Evolutionary conservation across 2,113 vertebrate species (phyloP).

Genomic region (Bufo gargarizans): DNA sequence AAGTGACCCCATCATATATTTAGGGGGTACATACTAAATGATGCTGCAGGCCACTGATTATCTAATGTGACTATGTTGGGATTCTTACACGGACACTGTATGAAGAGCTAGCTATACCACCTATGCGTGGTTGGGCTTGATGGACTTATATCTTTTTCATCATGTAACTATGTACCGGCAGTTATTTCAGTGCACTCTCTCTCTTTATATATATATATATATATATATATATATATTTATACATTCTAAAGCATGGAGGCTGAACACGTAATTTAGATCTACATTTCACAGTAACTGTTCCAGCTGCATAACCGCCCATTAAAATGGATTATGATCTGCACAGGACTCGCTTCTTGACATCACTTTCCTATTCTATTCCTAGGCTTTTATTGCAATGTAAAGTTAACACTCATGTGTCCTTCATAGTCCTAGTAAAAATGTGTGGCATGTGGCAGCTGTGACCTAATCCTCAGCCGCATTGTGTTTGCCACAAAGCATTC

Average conservation of each 20-base stretch:
- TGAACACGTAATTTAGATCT: constrained; percentile 16
- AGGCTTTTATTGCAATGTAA: background rate
- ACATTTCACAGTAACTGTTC: background rate
- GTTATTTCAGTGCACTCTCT: background rate
- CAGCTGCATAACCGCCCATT: background rate
- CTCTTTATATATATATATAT: too few species aligned
- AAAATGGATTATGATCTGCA: constrained; percentile 20
- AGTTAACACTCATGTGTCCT: constrained; percentile 17
- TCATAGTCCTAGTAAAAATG: constrained; percentile 13
- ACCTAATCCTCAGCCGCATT: background rate
- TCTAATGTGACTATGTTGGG: background rate
- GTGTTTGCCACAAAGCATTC: constrained; percentile 9
- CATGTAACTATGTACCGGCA: too few species aligned
- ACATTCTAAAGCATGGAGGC: constrained; percentile 1
- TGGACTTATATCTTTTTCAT: too few species aligned
- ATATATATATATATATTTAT: too few species aligned
- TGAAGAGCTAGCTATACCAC: too few species aligned
- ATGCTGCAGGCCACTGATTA: background rate
- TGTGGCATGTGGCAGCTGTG: background rate
- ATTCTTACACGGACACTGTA: background rate
- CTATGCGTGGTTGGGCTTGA: too few species aligned
- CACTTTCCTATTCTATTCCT: constrained; percentile 13
- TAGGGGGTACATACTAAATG: background rate
- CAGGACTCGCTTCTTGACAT: constrained; percentile 10
- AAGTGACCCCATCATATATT: background rate